These are phyloP conservation scores for Macrobrachium rosenbergii DNA, from an alignment of 1,140 invertebrate species.

Conservation along the genomic window DNA sequence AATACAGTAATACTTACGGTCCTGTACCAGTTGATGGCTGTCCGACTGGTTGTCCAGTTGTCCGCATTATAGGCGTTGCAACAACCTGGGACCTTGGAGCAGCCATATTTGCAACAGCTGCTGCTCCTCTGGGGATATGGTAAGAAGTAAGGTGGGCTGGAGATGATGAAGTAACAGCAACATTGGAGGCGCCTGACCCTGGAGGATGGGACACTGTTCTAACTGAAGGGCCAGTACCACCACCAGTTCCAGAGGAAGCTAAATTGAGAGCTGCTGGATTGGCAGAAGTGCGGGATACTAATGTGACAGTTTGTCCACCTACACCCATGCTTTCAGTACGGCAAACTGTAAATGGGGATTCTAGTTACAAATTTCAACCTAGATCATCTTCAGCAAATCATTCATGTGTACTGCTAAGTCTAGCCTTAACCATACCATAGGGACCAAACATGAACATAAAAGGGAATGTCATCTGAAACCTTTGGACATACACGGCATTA, in stretches of 20 bases:
- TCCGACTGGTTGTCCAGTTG: constrained; percentile 59
- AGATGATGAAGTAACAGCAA: constrained; percentile 28
- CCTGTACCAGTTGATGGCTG: constrained; percentile 46
- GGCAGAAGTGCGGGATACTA: constrained; percentile 46
- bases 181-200: background rate
- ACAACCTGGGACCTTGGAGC: constrained; percentile 71
- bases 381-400: background rate
- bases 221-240: constrained; percentile 45
- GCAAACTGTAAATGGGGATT: constrained; percentile 27
- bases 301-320: constrained; percentile 50
- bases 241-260: constrained; percentile 27
- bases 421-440: no score
- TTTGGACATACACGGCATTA: no score
- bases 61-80: constrained; percentile 72
- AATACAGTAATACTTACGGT: constrained; percentile 30
- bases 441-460: no score
- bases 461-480: no score
- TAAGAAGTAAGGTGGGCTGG: constrained; percentile 26
- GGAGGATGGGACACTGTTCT: constrained; percentile 47
- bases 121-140: constrained; percentile 69
- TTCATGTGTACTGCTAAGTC: background rate
- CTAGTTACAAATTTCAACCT: background rate
- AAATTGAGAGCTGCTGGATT: constrained; percentile 47
- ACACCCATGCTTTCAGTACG: constrained; percentile 57
- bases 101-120: constrained; percentile 74